These are phyloP conservation scores for Buphagus erythrorhynchus DNA, from an alignment of 2,797 vertebrate genomes.

Conservation along the genomic window DNA sequence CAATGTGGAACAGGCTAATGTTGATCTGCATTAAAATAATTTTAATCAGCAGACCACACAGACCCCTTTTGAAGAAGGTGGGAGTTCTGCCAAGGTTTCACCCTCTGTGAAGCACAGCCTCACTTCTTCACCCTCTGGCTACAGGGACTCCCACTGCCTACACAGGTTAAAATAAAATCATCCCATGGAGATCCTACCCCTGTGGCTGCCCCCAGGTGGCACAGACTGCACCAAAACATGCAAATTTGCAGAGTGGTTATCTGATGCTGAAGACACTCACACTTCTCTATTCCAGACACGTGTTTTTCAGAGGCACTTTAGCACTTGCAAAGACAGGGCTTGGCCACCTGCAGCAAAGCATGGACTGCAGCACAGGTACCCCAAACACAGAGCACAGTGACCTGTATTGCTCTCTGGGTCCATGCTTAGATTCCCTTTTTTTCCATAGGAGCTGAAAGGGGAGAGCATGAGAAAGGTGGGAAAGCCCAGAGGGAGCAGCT, in stretches of 20 bases:
- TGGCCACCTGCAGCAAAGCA: background rate
- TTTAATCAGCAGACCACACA: background rate
- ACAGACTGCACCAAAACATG: background rate
- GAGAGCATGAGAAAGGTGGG: background rate
- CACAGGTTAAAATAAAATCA: background rate
- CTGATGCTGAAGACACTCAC: background rate
- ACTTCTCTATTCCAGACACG: background rate
- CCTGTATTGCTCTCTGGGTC: background rate
- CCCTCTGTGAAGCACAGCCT: background rate
- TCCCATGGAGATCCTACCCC: background rate
- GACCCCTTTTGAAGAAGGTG: background rate
- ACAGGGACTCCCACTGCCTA: background rate
- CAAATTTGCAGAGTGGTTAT: background rate
- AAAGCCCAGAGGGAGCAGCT: rapidly evolving
- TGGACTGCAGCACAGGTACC: background rate
- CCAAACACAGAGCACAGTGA: background rate
- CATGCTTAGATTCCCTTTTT: background rate
- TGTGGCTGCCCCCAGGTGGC: rapidly evolving
- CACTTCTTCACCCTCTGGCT: background rate
- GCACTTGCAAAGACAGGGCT: background rate
- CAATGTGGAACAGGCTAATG: background rate
- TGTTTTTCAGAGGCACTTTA: background rate
- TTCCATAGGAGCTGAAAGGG: background rate
- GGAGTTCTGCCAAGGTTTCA: background rate
- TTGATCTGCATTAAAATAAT: background rate